Conservation (phyloP, 1,140 invertebrate genomes). For the Batillaria attramentaria region DNA sequence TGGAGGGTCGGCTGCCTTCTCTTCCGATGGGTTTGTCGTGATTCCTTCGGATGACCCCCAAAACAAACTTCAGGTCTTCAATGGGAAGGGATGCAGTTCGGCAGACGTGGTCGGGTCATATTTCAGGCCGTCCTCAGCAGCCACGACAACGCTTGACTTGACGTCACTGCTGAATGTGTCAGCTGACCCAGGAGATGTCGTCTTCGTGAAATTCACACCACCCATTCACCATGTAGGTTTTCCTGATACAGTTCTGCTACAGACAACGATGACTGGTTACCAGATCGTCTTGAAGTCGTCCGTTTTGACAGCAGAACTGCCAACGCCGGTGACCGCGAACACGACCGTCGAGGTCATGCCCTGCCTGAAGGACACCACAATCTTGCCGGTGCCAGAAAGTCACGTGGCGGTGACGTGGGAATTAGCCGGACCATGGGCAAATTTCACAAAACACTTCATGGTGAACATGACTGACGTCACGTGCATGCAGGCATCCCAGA, state of each 20-base stretch:
- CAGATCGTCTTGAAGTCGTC: slow-evolving; percentile 32
- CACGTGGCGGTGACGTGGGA: slow-evolving; percentile 14
- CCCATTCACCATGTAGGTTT: neutral
- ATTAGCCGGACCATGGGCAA: neutral
- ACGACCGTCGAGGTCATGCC: neutral
- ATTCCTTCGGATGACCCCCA: neutral
- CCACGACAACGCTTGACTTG: neutral
- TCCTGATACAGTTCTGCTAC: neutral
- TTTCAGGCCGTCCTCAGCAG: too few relatives aligned
- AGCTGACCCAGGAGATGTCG: neutral
- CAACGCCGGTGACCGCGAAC: neutral
- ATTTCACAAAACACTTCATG: neutral
- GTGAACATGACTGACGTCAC: neutral
- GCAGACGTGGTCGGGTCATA: neutral
- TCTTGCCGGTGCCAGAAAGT: neutral
- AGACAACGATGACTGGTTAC: slow-evolving; percentile 14
- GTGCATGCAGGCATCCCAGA: neutral
- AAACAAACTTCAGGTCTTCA: slow-evolving; percentile 2
- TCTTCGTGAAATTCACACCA: slow-evolving; percentile 1
- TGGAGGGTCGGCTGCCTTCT: slow-evolving; percentile 3
- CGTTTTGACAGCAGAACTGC: neutral
- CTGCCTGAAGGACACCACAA: neutral
- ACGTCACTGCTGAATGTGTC: neutral
- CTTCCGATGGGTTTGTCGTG: slow-evolving; percentile 18
- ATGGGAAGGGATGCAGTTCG: neutral